phyloP scores from a whole-genome alignment of 2,113 vertebrate genomes.

The Oxyura jamaicensis region DNA sequence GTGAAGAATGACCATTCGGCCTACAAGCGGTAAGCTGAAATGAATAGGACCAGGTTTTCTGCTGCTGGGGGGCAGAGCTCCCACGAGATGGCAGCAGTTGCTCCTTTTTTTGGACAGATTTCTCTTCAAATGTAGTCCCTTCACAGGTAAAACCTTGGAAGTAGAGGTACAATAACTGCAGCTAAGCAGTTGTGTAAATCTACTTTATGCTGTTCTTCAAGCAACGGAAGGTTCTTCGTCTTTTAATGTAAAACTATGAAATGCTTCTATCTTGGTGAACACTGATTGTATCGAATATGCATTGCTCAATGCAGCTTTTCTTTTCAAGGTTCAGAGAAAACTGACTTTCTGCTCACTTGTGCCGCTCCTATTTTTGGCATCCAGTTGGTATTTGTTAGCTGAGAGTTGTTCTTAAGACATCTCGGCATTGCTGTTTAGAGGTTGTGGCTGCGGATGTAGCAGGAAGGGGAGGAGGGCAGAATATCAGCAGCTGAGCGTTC shows the following conservation, averaged over 20 bases:
- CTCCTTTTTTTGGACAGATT: not conserved
- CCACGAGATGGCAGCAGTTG: constrained; percentile 76
- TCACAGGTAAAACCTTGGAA: rapidly evolving
- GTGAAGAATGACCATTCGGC: constrained; percentile 98
- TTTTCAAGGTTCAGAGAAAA: not conserved
- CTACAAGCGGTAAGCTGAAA: constrained; percentile 86
- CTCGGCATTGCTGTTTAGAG: not conserved
- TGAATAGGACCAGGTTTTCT: not conserved
- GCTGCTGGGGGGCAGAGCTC: not conserved
- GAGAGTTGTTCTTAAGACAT: not conserved
- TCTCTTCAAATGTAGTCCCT: not conserved
- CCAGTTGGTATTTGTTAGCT: not conserved
- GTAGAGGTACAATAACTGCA: not conserved
- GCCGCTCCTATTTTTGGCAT: not conserved
- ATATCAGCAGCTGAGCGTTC: not conserved
- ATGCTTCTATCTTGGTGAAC: not conserved
- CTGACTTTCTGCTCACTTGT: rapidly evolving
- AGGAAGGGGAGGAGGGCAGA: not conserved
- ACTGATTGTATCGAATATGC: not conserved
- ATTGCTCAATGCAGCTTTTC: not conserved
- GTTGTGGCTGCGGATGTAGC: not conserved
- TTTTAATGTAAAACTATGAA: not conserved
- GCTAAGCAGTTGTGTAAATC: not conserved
- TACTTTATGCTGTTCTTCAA: not conserved
- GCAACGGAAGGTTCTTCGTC: not conserved